Evolutionary conservation across 2,113 vertebrate genomes (phyloP).

Genomic region (Sarotherodon lohbergeri): DNA sequence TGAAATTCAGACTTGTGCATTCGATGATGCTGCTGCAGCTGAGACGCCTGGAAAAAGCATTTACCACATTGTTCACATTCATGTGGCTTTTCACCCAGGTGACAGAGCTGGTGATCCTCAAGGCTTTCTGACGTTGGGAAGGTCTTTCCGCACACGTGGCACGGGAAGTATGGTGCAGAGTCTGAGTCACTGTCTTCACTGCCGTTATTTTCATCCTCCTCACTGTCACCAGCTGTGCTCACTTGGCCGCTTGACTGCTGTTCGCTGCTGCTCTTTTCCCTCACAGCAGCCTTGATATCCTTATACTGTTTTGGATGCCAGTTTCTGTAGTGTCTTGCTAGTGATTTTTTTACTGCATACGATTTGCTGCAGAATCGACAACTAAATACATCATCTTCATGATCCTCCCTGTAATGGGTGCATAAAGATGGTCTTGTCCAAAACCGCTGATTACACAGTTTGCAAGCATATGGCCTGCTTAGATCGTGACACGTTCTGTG

Average conservation of each 20-base stretch:
- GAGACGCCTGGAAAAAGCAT: conserved; percentile 73
- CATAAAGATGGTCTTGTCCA: conserved; percentile 48
- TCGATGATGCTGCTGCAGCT: conserved; percentile 74
- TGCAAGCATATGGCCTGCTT: conserved; percentile 59
- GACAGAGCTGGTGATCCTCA: conserved; percentile 76
- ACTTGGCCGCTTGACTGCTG: conserved; percentile 20
- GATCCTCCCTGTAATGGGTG: conserved; percentile 48
- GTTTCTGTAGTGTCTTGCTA: conserved; percentile 55
- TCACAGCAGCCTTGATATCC: background rate
- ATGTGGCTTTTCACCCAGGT: conserved; percentile 76
- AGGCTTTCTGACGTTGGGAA: conserved; percentile 73
- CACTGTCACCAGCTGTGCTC: conserved; percentile 25
- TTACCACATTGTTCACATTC: conserved; percentile 76
- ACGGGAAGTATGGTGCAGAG: conserved; percentile 76
- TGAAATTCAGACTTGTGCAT: conserved; percentile 77
- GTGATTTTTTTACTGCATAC: conserved; percentile 58
- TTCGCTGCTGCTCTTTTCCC: background rate
- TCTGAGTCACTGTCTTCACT: conserved; percentile 66
- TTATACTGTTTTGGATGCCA: conserved; percentile 48
- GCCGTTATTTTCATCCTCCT: conserved; percentile 1
- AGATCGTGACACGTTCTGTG: conserved; percentile 64
- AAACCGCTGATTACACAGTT: conserved; percentile 55
- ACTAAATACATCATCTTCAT: conserved; percentile 34
- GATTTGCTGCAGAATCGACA: conserved; percentile 64
- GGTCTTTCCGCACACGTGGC: conserved; percentile 78